A percentile compares a stretch with the other conserved stretches of the same genome.
Conservation (phyloP, 2,113 vertebrate genomes). For the Poicephalus meyeri region DNA sequence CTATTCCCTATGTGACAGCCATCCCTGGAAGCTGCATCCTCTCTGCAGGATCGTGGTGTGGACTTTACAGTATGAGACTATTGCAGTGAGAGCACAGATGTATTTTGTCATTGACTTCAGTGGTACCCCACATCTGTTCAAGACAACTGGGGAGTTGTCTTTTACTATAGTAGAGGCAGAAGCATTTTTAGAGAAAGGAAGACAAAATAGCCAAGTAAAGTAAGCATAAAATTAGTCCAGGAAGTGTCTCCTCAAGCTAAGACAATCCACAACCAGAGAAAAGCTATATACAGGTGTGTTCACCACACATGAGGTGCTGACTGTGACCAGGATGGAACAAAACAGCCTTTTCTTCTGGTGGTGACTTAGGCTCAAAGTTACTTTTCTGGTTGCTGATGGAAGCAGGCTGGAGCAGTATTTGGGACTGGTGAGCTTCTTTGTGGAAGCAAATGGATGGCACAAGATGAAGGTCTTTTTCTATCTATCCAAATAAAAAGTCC, state of each 20-base stretch:
- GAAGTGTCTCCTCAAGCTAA: conserved; percentile 18
- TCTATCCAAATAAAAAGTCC: neutral
- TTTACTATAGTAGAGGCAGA: neutral
- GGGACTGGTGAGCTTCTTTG: neutral
- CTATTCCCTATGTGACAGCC: neutral
- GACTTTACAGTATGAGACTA: neutral
- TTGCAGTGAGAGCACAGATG: neutral
- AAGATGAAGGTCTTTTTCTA: neutral
- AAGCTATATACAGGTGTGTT: neutral
- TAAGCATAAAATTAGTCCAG: neutral
- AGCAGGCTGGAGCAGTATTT: neutral
- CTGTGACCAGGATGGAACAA: neutral
- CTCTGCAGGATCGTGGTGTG: neutral
- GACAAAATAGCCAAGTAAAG: neutral
- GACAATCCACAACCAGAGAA: conserved; percentile 33
- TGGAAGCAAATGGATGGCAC: neutral
- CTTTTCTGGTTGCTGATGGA: neutral
- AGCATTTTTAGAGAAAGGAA: neutral
- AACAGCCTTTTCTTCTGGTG: neutral
- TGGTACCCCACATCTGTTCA: neutral
- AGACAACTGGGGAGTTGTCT: neutral
- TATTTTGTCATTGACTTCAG: neutral
- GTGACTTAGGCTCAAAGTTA: neutral
- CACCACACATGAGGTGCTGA: neutral
- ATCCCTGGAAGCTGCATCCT: neutral